Conservation (phyloP, 2,797 vertebrate genomes). For the Mormyrus hasselquistii region DNA sequence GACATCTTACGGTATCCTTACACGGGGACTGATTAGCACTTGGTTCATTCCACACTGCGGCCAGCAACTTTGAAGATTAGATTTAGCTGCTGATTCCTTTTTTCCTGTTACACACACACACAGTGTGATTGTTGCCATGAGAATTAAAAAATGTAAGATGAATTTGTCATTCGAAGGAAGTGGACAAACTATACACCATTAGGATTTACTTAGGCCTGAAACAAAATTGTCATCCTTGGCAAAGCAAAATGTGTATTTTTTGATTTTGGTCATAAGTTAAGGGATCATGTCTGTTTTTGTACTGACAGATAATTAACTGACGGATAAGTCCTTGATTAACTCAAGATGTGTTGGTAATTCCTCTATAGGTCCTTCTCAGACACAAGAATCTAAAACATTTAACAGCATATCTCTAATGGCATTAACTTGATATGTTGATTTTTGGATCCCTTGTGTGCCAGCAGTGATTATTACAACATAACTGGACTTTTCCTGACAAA, state of each 20-base stretch:
- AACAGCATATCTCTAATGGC: neutral
- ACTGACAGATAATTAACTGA: constrained; percentile 42
- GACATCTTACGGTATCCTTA: neutral
- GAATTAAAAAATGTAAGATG: neutral
- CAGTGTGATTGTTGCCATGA: neutral
- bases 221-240: constrained; percentile 49
- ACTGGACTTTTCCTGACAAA: neutral
- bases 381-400: constrained; percentile 1
- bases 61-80: neutral
- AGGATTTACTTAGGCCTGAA: constrained; percentile 2
- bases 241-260: constrained; percentile 32
- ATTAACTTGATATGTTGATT: neutral
- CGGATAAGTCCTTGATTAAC: constrained; percentile 41
- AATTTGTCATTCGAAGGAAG: neutral
- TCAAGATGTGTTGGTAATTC: constrained; percentile 49
- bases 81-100: neutral
- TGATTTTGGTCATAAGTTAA: constrained; percentile 44
- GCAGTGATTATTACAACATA: neutral
- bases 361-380: constrained; percentile 4
- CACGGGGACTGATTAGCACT: constrained; percentile 12
- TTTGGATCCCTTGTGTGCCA: neutral
- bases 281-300: constrained; percentile 38
- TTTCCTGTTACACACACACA: neutral
- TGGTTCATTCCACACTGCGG: constrained; percentile 51
- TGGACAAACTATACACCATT: neutral